Conservation (phyloP, 2,888 invertebrate genomes). For the Lasioglossum leucozonium region DNA sequence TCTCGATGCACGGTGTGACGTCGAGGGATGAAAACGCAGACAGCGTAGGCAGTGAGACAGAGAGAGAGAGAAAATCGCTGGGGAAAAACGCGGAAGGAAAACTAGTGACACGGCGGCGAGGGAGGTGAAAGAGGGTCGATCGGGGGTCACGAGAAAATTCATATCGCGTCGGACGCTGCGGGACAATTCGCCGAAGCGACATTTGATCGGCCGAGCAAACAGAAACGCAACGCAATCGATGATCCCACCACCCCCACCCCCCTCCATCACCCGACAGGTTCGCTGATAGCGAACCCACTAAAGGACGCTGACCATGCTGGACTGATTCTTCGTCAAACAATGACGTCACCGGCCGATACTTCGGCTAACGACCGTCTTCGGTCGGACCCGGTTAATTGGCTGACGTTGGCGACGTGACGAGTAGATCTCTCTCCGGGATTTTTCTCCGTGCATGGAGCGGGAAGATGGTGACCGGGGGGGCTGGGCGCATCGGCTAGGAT, state of each 20-base stretch:
- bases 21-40: neutral
- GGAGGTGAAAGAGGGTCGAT: neutral
- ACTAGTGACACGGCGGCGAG: neutral
- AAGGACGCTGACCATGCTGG: neutral
- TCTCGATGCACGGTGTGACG: neutral
- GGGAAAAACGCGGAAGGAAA: neutral
- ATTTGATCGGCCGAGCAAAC: conserved; percentile 72
- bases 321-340: conserved; percentile 63
- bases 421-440: conserved; percentile 24
- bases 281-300: conserved; percentile 18
- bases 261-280: neutral
- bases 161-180: conserved; percentile 64
- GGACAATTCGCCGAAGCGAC: conserved; percentile 71
- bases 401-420: conserved; percentile 36
- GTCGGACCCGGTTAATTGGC: conserved; percentile 47
- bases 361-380: conserved; percentile 26
- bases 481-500: conserved; percentile 4
- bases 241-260: conserved; percentile 1
- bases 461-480: neutral
- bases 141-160: conserved; percentile 66
- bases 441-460: conserved; percentile 3
- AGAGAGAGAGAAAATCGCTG: neutral
- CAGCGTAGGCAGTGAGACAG: neutral
- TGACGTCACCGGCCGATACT: conserved; percentile 62
- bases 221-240: conserved; percentile 66